These are phyloP conservation scores for Dissostichus mawsoni DNA, from an alignment of 2,113 vertebrate genomes.

Conservation along the genomic window DNA sequence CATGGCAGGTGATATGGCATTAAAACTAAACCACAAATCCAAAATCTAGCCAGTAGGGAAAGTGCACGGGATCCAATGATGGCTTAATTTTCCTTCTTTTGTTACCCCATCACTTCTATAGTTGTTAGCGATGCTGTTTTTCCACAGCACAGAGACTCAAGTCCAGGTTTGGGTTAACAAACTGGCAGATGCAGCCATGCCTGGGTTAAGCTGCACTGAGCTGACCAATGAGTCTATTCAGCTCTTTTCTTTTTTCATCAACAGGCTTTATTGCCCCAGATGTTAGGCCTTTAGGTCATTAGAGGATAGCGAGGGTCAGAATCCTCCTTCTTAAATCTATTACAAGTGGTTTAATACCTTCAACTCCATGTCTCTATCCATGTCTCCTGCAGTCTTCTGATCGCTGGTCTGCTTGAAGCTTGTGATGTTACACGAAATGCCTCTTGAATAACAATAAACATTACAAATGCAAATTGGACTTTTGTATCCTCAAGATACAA, in stretches of 20 bases:
- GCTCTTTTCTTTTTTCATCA: neutral
- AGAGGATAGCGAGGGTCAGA: neutral
- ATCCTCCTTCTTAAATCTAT: conserved; percentile 1
- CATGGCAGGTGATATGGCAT: neutral
- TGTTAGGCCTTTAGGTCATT: neutral
- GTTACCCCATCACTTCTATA: too few relatives aligned
- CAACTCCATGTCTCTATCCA: neutral
- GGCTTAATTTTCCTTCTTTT: neutral
- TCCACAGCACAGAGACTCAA: neutral
- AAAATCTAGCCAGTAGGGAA: too few relatives aligned
- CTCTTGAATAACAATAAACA: neutral
- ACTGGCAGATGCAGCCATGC: neutral
- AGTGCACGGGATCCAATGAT: neutral
- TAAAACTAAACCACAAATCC: neutral
- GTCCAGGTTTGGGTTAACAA: conserved; percentile 17
- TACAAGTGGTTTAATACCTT: conserved; percentile 3
- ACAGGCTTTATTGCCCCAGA: neutral
- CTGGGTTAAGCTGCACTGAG: neutral
- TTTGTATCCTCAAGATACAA: conserved; percentile 7
- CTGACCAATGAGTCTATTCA: conserved; percentile 3
- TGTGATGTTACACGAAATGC: neutral
- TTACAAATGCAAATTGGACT: conserved; percentile 4
- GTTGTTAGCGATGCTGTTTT: neutral
- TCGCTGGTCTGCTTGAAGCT: neutral
- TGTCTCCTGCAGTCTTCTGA: neutral